Conservation (phyloP, 1,140 invertebrate species). For the Zaprionus camerounensis region DNA sequence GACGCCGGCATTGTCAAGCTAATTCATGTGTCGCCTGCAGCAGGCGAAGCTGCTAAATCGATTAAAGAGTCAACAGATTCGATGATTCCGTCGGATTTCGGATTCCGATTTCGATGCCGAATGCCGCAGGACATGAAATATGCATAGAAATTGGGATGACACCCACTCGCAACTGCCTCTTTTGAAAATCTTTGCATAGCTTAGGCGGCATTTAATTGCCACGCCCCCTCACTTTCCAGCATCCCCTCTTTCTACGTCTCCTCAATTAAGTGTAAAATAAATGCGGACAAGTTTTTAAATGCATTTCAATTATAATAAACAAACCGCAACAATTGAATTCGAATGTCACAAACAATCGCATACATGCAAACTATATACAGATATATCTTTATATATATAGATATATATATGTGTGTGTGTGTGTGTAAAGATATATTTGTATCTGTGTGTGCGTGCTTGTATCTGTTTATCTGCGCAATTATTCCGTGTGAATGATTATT, state of each 20-base stretch:
- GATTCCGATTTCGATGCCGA: conserved; percentile 37
- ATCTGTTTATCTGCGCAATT: conserved; percentile 26
- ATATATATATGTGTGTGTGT: not conserved
- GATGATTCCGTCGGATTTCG: conserved; percentile 29
- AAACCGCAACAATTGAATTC: conserved; percentile 59
- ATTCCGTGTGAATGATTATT: conserved; percentile 34
- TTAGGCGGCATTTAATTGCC: conserved; percentile 41
- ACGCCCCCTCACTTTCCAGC: not conserved
- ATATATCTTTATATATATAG: not conserved
- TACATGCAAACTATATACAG: conserved; percentile 10
- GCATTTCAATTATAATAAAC: conserved; percentile 64
- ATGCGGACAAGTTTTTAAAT: conserved; percentile 36
- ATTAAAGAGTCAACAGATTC: conserved; percentile 76
- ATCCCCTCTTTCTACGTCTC: not conserved
- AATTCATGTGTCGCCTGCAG: conserved; percentile 81
- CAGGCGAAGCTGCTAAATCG: conserved; percentile 68
- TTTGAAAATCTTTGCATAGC: conserved; percentile 24
- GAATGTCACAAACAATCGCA: conserved; percentile 41
- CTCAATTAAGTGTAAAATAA: conserved; percentile 21
- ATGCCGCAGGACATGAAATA: conserved; percentile 39
- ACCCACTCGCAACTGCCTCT: not conserved
- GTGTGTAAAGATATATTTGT: not conserved
- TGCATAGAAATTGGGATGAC: conserved; percentile 26
- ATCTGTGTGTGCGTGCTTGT: not conserved
- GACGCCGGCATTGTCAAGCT: conserved; percentile 67